Conservation (phyloP, 1,140 invertebrate species). For the Myzus persicae region DNA sequence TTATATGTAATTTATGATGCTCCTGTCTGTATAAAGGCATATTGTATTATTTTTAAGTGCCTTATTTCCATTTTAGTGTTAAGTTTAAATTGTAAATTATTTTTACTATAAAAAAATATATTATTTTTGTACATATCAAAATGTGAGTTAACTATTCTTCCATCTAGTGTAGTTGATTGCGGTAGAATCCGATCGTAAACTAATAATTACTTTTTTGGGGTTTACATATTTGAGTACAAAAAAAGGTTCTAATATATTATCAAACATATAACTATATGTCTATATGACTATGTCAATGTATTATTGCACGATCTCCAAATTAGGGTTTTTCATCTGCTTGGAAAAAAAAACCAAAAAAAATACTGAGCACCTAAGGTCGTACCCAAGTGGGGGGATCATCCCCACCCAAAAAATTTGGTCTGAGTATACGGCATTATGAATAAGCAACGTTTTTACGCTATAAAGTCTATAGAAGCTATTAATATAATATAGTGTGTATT, state of each 20-base stretch:
- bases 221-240: background rate
- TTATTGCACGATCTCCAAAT: background rate
- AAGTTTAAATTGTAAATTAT: conserved; percentile 55
- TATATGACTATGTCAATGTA: no score
- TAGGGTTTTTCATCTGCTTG: background rate
- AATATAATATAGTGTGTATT: no score
- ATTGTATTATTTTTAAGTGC: conserved; percentile 51
- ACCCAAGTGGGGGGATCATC: no score
- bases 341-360: background rate
- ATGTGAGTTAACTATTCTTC: background rate
- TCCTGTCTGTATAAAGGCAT: conserved; percentile 37
- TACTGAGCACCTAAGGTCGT: background rate
- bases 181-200: background rate
- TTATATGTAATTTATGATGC: conserved; percentile 32
- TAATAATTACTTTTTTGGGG: background rate
- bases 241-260: background rate
- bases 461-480: no score
- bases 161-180: background rate
- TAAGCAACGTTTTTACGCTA: no score
- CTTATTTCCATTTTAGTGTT: conserved; percentile 54
- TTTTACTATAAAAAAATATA: conserved; percentile 46
- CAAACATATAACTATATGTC: background rate
- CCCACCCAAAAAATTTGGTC: no score
- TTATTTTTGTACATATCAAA: conserved; percentile 44
- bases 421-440: no score